Conservation (phyloP, 2,888 invertebrate genomes). For the Folsomia manolachei region DNA sequence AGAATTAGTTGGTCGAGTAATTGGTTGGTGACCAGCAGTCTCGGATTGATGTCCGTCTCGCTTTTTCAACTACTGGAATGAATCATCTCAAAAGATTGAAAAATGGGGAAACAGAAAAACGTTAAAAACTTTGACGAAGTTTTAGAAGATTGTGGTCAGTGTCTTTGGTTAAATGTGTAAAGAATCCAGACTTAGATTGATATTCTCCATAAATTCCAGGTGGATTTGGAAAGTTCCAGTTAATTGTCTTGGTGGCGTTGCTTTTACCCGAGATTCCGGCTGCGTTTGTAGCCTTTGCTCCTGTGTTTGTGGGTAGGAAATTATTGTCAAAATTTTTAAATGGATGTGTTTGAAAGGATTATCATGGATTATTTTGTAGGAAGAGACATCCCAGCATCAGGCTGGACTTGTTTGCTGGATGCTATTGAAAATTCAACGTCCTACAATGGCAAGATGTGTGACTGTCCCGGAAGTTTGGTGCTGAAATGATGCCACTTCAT, state of each 20-base stretch:
- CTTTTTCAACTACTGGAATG: too few relatives aligned
- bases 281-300: slow-evolving; percentile 41
- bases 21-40: too few relatives aligned
- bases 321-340: too few relatives aligned
- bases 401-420: slow-evolving; percentile 24
- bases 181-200: background rate
- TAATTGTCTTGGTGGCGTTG: slow-evolving; percentile 23
- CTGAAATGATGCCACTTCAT: slow-evolving; percentile 5
- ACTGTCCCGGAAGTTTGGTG: slow-evolving; percentile 17
- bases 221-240: slow-evolving; percentile 37
- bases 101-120: background rate
- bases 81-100: too few relatives aligned
- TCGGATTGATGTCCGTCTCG: too few relatives aligned
- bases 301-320: slow-evolving; percentile 33
- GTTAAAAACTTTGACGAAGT: background rate
- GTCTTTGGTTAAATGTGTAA: background rate
- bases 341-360: background rate
- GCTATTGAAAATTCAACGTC: background rate
- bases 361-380: background rate
- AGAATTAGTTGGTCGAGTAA: too few relatives aligned
- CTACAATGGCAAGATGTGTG: slow-evolving; percentile 20
- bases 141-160: background rate
- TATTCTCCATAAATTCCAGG: slow-evolving; percentile 15
- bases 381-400: slow-evolving; percentile 16
- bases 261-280: slow-evolving; percentile 38